Percentiles rank a stretch among this genome's conserved stretches.
These are phyloP conservation scores for Sinhomidia bicolor DNA, from an alignment of 2,888 invertebrate genomes.

Conservation along the genomic window DNA sequence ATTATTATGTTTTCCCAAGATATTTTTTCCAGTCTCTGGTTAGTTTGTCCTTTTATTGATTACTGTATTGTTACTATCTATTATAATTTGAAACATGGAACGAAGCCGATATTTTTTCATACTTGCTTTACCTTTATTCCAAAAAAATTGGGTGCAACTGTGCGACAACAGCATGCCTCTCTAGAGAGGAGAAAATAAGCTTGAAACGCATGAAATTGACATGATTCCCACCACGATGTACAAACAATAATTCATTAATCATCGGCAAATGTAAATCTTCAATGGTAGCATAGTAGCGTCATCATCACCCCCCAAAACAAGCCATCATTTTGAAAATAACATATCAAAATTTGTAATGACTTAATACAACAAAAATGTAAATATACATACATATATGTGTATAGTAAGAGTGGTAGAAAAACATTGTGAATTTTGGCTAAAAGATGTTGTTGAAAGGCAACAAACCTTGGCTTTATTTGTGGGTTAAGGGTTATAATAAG, in stretches of 20 bases:
- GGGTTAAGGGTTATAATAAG: too few relatives aligned
- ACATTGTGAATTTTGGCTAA: too few relatives aligned
- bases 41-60: not conserved
- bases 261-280: slow-evolving; percentile 27
- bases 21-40: too few relatives aligned
- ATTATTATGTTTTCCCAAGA: too few relatives aligned
- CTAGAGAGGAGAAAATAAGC: not conserved
- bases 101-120: not conserved
- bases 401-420: too few relatives aligned
- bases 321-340: not conserved
- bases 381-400: not conserved
- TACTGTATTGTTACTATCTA: not conserved
- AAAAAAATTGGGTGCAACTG: not conserved
- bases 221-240: slow-evolving; percentile 62
- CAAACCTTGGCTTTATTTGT: too few relatives aligned
- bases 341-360: not conserved
- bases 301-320: too few relatives aligned
- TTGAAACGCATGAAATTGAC: slow-evolving; percentile 40
- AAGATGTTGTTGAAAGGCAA: too few relatives aligned
- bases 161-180: slow-evolving; percentile 13
- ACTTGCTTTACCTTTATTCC: not conserved
- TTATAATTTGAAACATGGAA: too few relatives aligned
- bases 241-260: slow-evolving; percentile 67
- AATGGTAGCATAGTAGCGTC: not conserved
- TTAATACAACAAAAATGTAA: not conserved